A percentile compares a stretch with the other conserved stretches of the same genome.
Conservation (phyloP, 2,113 vertebrate genomes). For the Nesogale talazaci region DNA sequence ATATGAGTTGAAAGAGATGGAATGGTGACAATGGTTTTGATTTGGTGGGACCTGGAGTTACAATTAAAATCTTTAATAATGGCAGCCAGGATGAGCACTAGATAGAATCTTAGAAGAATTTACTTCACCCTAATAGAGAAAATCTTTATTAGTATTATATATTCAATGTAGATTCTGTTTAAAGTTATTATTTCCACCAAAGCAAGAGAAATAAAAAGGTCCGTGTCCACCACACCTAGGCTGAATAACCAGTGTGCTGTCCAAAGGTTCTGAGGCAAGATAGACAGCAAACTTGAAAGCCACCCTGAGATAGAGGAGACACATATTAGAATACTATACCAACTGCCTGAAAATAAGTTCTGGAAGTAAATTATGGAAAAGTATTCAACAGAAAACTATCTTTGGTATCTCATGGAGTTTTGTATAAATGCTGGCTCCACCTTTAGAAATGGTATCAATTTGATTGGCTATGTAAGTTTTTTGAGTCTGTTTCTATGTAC, state of each 20-base stretch:
- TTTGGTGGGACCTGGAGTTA: too few species aligned
- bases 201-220: too few species aligned
- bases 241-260: background rate
- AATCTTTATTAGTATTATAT: too few species aligned
- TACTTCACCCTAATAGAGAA: too few species aligned
- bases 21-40: too few species aligned
- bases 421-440: background rate
- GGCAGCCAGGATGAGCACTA: too few species aligned
- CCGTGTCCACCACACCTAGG: background rate
- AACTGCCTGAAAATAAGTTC: background rate
- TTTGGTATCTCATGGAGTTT: background rate
- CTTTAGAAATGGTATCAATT: background rate
- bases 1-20: too few species aligned
- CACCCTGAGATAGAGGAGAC: background rate
- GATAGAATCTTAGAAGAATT: too few species aligned
- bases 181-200: too few species aligned
- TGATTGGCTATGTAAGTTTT: conserved; percentile 18
- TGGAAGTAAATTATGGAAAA: background rate
- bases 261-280: background rate
- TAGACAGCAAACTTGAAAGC: background rate
- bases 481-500: background rate
- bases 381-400: background rate
- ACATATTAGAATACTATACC: background rate
- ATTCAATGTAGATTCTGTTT: too few species aligned
- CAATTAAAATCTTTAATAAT: too few species aligned